phyloP scores from a whole-genome alignment of 2,113 vertebrate species.

The Willisornis vidua region DNA sequence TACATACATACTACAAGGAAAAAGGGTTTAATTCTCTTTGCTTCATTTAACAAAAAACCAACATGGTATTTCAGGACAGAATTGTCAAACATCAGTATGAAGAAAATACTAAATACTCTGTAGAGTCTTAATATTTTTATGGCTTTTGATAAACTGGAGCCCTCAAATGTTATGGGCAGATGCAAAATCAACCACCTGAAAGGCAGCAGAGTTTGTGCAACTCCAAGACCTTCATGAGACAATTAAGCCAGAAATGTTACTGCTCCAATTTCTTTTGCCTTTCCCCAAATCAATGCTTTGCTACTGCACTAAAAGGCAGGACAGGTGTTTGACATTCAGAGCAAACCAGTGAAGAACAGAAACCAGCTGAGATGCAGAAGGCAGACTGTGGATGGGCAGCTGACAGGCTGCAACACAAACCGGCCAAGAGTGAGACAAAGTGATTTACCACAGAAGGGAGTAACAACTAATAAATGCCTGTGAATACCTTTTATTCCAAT shows the following conservation, averaged over 20 bases:
- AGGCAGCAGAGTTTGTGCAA: not conserved
- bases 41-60: not conserved
- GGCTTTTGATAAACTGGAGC: conserved; percentile 30
- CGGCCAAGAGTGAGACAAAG: not conserved
- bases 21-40: not conserved
- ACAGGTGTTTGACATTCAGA: not conserved
- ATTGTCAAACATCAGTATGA: not conserved
- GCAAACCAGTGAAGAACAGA: not conserved
- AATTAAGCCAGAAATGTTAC: not conserved
- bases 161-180: not conserved
- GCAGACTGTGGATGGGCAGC: not conserved
- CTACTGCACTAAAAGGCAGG: not conserved
- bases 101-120: not conserved
- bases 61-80: not conserved
- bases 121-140: conserved; percentile 1
- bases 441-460: not conserved
- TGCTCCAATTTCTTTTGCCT: not conserved
- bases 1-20: not conserved
- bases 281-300: not conserved
- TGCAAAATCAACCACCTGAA: not conserved
- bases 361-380: not conserved
- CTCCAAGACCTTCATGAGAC: not conserved
- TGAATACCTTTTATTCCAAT: not conserved
- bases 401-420: not conserved
- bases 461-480: not conserved